Conservation (phyloP, 2,797 vertebrate genomes). For the Neomorphus geoffroyi region DNA sequence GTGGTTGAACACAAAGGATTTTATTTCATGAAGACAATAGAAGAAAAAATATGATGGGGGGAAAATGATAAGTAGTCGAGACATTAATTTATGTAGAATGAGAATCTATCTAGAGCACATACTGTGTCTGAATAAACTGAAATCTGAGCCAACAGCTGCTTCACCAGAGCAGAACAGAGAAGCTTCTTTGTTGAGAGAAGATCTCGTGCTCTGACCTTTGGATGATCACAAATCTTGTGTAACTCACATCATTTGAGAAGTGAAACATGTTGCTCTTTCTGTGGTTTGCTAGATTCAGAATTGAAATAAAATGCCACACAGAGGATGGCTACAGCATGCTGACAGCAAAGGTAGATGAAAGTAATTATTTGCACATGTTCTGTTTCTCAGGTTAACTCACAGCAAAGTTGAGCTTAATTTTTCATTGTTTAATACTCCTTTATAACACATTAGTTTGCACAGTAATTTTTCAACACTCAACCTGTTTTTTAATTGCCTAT, state of each 20-base stretch:
- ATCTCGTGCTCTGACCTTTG: conserved; percentile 16
- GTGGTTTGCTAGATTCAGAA: neutral
- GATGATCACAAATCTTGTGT: neutral
- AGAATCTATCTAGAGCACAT: neutral
- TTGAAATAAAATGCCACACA: neutral
- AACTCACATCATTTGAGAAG: neutral
- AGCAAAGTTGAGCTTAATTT: neutral
- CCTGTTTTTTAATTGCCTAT: neutral
- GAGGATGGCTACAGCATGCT: neutral
- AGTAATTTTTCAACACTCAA: neutral
- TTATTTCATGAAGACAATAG: neutral
- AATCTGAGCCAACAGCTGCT: conserved; percentile 40
- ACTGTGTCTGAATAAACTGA: conserved; percentile 24
- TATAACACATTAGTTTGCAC: neutral
- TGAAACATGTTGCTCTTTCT: neutral
- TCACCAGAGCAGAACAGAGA: neutral
- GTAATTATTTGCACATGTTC: neutral
- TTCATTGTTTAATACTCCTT: neutral
- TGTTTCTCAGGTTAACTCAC: neutral
- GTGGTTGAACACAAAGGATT: neutral
- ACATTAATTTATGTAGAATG: neutral
- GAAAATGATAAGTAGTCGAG: neutral
- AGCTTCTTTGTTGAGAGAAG: neutral
- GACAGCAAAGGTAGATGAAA: neutral
- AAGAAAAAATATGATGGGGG: neutral